These are phyloP conservation scores for Rhynchonycteris naso DNA, from an alignment of 2,797 vertebrate species.

Conservation along the genomic window DNA sequence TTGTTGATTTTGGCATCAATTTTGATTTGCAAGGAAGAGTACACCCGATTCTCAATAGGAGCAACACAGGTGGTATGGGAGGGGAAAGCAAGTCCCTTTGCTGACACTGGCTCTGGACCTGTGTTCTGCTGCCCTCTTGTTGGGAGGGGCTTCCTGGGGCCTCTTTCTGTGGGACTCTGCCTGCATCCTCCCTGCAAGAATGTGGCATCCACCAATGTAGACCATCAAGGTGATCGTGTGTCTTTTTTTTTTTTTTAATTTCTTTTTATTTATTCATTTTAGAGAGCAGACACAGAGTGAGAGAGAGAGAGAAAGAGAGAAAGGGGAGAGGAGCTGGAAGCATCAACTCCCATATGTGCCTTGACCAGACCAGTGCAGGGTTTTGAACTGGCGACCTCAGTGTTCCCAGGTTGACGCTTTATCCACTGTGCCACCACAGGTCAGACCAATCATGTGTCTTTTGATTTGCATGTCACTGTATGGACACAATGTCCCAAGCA, in stretches of 20 bases:
- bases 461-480: not conserved
- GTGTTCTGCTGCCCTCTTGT: fast-evolving
- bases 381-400: too few species aligned
- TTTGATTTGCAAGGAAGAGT: not conserved
- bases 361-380: too few species aligned
- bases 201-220: not conserved
- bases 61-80: not conserved
- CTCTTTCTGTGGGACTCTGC: not conserved
- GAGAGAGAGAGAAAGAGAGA: too few species aligned
- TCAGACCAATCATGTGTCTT: not conserved
- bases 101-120: not conserved
- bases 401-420: too few species aligned
- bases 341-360: too few species aligned
- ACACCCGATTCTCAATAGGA: fast-evolving
- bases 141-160: too few species aligned
- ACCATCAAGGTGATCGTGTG: fast-evolving
- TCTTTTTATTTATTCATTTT: too few species aligned
- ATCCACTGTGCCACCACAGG: too few species aligned
- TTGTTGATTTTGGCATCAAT: not conserved
- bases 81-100: not conserved
- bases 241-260: too few species aligned
- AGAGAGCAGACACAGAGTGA: too few species aligned
- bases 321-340: too few species aligned
- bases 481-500: not conserved
- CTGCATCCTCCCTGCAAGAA: not conserved